Percentiles rank a stretch among this genome's conserved stretches.
phyloP scores from a whole-genome alignment of 2,888 invertebrate species.

The Artemia sp. region DNA sequence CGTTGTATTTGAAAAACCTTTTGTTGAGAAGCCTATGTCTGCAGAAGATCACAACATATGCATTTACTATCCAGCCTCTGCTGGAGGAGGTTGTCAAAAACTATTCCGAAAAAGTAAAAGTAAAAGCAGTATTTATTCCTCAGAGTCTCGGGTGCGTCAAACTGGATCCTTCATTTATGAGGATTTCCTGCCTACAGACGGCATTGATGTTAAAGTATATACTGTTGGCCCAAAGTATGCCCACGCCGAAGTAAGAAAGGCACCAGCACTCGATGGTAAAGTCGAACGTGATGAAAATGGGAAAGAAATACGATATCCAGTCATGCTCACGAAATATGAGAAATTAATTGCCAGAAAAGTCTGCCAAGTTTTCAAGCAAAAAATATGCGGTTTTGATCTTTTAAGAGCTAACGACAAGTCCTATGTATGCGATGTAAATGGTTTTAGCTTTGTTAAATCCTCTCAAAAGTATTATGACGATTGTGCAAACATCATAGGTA shows the following conservation, averaged over 20 bases:
- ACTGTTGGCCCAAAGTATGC: conserved; percentile 99
- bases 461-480: conserved; percentile 99
- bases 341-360: conserved; percentile 95
- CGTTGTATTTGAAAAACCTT: conserved; percentile 86
- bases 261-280: conserved; percentile 93
- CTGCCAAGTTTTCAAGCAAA: conserved; percentile 88
- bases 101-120: conserved; percentile 97
- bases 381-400: conserved; percentile 91
- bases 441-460: conserved; percentile 98
- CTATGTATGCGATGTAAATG: conserved; percentile 98
- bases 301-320: conserved; percentile 94
- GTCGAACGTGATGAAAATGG: conserved; percentile 96
- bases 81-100: conserved; percentile 92
- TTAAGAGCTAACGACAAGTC: conserved; percentile 90
- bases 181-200: conserved; percentile 99
- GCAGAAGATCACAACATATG: conserved; percentile 99
- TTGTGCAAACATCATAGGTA: conserved; percentile 92
- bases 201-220: conserved; percentile 63
- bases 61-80: conserved; percentile 96
- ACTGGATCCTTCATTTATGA: conserved; percentile 98
- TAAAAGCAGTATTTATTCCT: conserved; percentile 94
- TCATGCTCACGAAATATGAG: conserved; percentile 89
- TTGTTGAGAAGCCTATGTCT: conserved; percentile 97
- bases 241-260: conserved; percentile 96
- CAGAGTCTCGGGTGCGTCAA: conserved; percentile 85